Percentiles rank a stretch among this genome's conserved stretches.
Evolutionary conservation across 2,888 invertebrate species (phyloP).

Genomic region (Allygus modestus): DNA sequence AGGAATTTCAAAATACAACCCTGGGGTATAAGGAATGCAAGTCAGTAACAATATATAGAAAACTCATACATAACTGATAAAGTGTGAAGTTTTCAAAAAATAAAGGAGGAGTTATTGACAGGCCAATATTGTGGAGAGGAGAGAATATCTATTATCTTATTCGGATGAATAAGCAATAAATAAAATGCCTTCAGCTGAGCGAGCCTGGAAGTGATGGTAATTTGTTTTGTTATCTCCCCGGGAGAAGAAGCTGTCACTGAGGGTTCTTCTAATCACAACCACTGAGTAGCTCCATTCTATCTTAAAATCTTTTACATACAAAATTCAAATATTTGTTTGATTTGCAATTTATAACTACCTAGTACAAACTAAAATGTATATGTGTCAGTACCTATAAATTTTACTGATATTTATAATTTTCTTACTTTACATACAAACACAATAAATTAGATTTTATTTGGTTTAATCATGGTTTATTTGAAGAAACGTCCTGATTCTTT

Average conservation of each 20-base stretch:
- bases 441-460: too few relatives aligned
- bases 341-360: too few relatives aligned
- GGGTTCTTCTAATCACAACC: background rate
- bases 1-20: too few relatives aligned
- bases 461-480: too few relatives aligned
- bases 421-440: too few relatives aligned
- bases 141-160: background rate
- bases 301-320: background rate
- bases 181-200: background rate
- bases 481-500: too few relatives aligned
- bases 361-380: too few relatives aligned
- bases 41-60: background rate
- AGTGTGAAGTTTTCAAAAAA: background rate
- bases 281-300: background rate
- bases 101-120: background rate
- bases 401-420: too few relatives aligned
- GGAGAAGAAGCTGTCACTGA: conserved; percentile 17
- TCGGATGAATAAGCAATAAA: conserved; percentile 30
- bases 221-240: conserved; percentile 28
- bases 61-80: background rate
- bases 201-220: conserved; percentile 37
- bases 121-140: background rate
- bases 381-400: too few relatives aligned
- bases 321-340: too few relatives aligned
- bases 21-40: too few relatives aligned